Evolutionary conservation across 2,797 vertebrate genomes (phyloP).

Genomic region (Lagocephalus sceleratus): DNA sequence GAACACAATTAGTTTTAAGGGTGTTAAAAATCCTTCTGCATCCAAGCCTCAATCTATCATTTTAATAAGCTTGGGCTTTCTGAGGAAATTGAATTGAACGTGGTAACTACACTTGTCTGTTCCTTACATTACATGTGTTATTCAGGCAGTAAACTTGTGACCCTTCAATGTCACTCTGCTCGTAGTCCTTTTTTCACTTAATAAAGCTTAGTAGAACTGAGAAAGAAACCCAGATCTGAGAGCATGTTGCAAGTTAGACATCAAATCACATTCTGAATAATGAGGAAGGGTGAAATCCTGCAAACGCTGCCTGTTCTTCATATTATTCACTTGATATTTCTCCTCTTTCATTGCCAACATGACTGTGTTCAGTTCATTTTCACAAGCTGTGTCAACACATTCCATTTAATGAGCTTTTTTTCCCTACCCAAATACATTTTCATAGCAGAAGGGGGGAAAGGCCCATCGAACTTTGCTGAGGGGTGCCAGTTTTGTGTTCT

Average conservation of each 20-base stretch:
- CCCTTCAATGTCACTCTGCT: slow-evolving; percentile 38
- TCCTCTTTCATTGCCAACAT: slow-evolving; percentile 42
- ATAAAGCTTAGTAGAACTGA: slow-evolving; percentile 19
- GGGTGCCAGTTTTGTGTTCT: slow-evolving; percentile 43
- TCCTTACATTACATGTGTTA: slow-evolving; percentile 50
- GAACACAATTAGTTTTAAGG: slow-evolving; percentile 79
- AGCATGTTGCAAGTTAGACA: slow-evolving; percentile 45
- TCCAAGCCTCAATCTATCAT: slow-evolving; percentile 73
- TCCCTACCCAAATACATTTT: slow-evolving; percentile 35
- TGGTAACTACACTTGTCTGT: slow-evolving; percentile 59
- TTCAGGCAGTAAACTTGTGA: slow-evolving; percentile 54
- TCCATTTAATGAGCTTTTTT: neutral
- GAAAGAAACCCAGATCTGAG: slow-evolving; percentile 30
- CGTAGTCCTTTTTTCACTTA: slow-evolving; percentile 29
- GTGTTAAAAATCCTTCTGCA: slow-evolving; percentile 69
- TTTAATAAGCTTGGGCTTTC: slow-evolving; percentile 76
- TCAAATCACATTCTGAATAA: slow-evolving; percentile 61
- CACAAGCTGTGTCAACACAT: slow-evolving; percentile 7
- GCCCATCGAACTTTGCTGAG: slow-evolving; percentile 21
- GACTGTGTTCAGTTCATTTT: slow-evolving; percentile 50
- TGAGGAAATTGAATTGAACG: slow-evolving; percentile 60
- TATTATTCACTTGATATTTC: slow-evolving; percentile 37
- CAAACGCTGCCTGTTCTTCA: slow-evolving; percentile 35
- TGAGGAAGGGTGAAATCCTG: slow-evolving; percentile 45
- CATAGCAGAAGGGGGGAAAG: slow-evolving; percentile 14